A percentile compares a stretch with the other conserved stretches of the same genome.
Conservation (phyloP, 2,888 invertebrate species). For the Epistrophe grossulariae region DNA sequence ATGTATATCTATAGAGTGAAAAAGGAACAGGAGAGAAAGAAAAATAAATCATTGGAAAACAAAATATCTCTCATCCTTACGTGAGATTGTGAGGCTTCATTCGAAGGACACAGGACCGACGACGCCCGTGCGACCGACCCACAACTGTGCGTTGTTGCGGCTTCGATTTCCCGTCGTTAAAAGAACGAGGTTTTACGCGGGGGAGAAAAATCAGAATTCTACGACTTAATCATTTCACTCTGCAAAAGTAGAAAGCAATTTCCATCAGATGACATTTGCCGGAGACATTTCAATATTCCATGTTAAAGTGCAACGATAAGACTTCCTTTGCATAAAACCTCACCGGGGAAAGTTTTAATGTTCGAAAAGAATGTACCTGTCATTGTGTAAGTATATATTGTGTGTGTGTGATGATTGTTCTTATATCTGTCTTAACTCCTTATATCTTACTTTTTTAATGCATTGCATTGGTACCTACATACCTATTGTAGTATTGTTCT, state of each 20-base stretch:
- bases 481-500: too few species aligned
- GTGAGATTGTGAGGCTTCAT: background rate
- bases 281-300: conserved; percentile 61
- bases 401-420: background rate
- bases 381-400: background rate
- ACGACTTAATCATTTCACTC: conserved; percentile 65
- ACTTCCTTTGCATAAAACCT: conserved; percentile 13
- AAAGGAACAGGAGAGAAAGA: background rate
- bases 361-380: background rate
- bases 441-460: too few species aligned
- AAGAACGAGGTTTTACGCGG: background rate
- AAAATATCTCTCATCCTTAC: conserved; percentile 38
- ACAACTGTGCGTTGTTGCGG: conserved; percentile 32
- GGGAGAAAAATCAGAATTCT: conserved; percentile 34
- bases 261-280: conserved; percentile 58
- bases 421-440: too few species aligned
- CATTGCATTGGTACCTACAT: too few species aligned
- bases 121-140: background rate
- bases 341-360: conserved; percentile 12
- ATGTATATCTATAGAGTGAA: background rate
- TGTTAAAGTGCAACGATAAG: conserved; percentile 62
- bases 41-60: conserved; percentile 14
- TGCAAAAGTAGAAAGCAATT: conserved; percentile 42
- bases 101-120: conserved; percentile 5
- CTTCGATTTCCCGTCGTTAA: background rate